These are phyloP conservation scores for Trichacis sp. DNA, from an alignment of 2,888 invertebrate genomes.

Conservation along the genomic window DNA sequence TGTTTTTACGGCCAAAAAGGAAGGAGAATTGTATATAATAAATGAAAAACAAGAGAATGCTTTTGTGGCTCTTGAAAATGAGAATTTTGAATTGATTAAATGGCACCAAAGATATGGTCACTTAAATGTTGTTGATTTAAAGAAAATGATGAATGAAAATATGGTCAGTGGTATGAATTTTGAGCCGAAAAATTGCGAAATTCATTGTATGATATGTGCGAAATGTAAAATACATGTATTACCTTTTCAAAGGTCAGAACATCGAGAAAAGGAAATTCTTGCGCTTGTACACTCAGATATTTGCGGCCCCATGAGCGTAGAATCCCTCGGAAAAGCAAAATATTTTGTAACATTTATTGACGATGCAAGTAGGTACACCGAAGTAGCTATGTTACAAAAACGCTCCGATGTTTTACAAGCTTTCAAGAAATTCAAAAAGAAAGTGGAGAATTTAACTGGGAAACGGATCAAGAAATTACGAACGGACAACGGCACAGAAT, in stretches of 20 bases:
- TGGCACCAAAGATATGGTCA: conserved; percentile 33
- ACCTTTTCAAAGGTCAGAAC: conserved; percentile 29
- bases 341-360: too few relatives aligned
- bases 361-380: conserved; percentile 23
- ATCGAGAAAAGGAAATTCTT: conserved; percentile 33
- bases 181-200: not conserved
- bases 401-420: conserved; percentile 31
- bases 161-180: conserved; percentile 36
- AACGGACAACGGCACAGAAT: conserved; percentile 40
- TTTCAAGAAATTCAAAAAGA: conserved; percentile 27
- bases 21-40: conserved; percentile 15
- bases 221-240: conserved; percentile 39
- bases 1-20: conserved; percentile 17
- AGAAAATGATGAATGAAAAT: conserved; percentile 7
- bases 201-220: conserved; percentile 32
- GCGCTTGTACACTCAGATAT: conserved; percentile 23
- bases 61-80: not conserved
- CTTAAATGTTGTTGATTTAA: conserved; percentile 17
- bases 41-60: conserved; percentile 17
- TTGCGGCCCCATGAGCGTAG: conserved; percentile 36
- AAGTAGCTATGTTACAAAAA: conserved; percentile 22
- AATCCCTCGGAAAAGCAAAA: conserved; percentile 13
- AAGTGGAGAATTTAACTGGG: conserved; percentile 26
- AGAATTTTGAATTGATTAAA: conserved; percentile 11
- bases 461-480: conserved; percentile 24